Conservation (phyloP, 1,140 invertebrate species). For the Luehdorfia chinensis region DNA sequence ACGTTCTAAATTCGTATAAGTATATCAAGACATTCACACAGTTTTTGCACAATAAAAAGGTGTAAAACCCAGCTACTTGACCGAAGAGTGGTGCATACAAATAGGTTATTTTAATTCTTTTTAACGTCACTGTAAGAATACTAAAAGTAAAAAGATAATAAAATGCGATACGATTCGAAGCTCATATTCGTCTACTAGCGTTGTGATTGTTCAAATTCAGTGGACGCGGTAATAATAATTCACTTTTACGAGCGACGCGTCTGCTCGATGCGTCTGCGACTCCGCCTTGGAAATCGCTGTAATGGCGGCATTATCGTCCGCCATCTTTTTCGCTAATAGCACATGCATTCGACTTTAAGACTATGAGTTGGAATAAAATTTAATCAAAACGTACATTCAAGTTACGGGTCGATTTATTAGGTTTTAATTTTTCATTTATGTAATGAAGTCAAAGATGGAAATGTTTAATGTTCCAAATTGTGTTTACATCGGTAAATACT, state of each 20-base stretch:
- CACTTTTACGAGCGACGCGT: constrained; percentile 68
- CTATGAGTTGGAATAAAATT: background rate
- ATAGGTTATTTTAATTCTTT: constrained; percentile 19
- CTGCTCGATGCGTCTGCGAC: constrained; percentile 60
- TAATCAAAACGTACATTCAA: background rate
- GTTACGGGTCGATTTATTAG: no score
- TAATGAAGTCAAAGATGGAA: no score
- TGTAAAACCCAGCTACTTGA: constrained; percentile 11
- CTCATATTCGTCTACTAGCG: constrained; percentile 29
- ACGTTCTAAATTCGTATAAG: no score
- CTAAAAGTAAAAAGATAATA: constrained; percentile 20
- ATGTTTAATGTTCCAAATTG: no score
- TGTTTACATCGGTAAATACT: no score
- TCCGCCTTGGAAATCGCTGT: constrained; percentile 59
- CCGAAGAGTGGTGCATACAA: constrained; percentile 13
- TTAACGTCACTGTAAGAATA: constrained; percentile 7
- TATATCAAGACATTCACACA: no score
- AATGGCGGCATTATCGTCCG: constrained; percentile 61
- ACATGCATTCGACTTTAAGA: constrained; percentile 14
- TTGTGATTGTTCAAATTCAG: constrained; percentile 65
- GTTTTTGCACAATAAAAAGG: no score
- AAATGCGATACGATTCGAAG: constrained; percentile 31
- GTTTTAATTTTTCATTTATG: no score
- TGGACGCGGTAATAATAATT: constrained; percentile 66
- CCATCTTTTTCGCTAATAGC: constrained; percentile 34